Evolutionary conservation across 2,797 vertebrate species (phyloP).

Genomic region (Pachyuromys duprasi): DNA sequence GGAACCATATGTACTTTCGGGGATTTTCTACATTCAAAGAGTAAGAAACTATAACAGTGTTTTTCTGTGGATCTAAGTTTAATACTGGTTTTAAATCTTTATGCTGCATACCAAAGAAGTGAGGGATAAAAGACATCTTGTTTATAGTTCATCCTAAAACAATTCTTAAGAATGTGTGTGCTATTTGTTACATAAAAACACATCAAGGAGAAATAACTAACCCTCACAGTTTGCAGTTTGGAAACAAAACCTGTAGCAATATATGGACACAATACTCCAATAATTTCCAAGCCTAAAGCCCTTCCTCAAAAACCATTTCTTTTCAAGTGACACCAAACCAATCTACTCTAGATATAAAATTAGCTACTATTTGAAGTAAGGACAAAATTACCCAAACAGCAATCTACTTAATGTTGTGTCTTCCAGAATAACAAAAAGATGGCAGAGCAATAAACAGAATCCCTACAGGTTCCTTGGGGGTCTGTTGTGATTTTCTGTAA

Average conservation of each 20-base stretch:
- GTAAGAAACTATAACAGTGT: neutral
- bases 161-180: neutral
- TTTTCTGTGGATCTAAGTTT: neutral
- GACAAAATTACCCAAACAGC: neutral
- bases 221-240: neutral
- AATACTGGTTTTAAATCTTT: neutral
- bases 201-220: neutral
- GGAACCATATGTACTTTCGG: neutral
- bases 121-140: neutral
- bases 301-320: neutral
- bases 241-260: neutral
- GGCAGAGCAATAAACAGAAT: neutral
- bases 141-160: neutral
- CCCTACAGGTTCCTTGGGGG: neutral
- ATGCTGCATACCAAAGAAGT: neutral
- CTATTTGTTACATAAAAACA: neutral
- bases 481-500: neutral
- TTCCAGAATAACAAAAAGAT: neutral
- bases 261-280: neutral
- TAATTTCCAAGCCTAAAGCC: neutral
- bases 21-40: neutral
- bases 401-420: neutral
- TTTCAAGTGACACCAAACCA: neutral
- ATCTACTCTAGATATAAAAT: neutral
- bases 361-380: neutral